Base-by-base conservation (phyloP, 2,888 invertebrate genomes). In the Electrophaes corylata region DNA sequence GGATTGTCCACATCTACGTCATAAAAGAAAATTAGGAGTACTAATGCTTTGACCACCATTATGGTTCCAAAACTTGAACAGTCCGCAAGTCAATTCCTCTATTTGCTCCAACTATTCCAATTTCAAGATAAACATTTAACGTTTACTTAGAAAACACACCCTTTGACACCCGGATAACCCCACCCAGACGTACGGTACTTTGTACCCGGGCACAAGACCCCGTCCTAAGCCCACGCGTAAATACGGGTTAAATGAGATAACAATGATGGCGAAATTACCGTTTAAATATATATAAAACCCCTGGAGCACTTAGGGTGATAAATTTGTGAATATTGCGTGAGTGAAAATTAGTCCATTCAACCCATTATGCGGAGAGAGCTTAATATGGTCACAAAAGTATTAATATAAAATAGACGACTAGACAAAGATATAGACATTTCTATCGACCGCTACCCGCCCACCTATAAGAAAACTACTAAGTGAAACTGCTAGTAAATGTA, bases 101-200 rank as follows among this genome's bases (percentile, higher is more conserved):
- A 45, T 49, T 40, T 33, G 26, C 33, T 6, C 35, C 41, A 59
- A 59, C 54, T 55, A 59, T 40, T 48, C 39, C 29, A n/a, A 50
- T 33, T 44, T 12, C 51, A 29, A 39, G 43, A 55, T 60, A 43
- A 52, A 60, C 50, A 60, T 31, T 18, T 4, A 20, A 59, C 2
- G 41, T 54, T 59, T 35, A 51, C 47, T 51, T 44, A 45, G 41
- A 55, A 50, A 59, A 59, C 46, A 41, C 2, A 5, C 41, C 57
- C 58, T 62, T 62, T 62, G 62, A 47, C 44, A 45, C 37, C 54
- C 51, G 48, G 57, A 57, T 57, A 57, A 45, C 55, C 53, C 18
- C 44, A 14, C 18, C 55, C 59, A 54, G 55, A 56, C 39, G 46
- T 35, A 33, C 31, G 39, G 49, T 46, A 46, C 35, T 37, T 47